Base-by-base conservation (phyloP, 2,888 invertebrate species). In the Macrosoma leucophasiata region DNA sequence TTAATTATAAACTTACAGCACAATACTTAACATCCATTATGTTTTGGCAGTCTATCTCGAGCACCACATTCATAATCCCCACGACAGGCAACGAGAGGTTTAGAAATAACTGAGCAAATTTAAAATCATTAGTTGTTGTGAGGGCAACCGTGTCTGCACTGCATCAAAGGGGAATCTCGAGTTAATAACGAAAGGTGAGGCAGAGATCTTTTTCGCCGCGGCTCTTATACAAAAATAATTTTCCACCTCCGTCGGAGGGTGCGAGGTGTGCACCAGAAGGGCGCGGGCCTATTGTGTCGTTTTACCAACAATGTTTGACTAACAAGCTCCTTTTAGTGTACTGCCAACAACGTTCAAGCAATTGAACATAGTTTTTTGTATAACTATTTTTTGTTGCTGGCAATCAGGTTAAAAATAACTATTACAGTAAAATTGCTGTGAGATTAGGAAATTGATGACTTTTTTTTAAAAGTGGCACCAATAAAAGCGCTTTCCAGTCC, bases 101-200 rank as follows among this genome's bases (percentile, higher is more conserved):
- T 53, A 46, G 49, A 61, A 65, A 64, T 69, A 71, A 67, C 61
- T 51, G 58, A 58, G 59, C 44, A 56, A 62, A 61, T 73, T 72
- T 72, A 66, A 74, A 79, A 72, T 70, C 76, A 77, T 79, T 76
- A 77, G 71, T 64, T 64, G 43, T 45, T 50, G 55, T 50, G 53
- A 67, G 62, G 68, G 67, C 52, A 47, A 46, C 52, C 53, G 50
- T 40, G n/a, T n/a, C n/a, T n/a, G 56, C 58, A 70, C 65, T 76
- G 70, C 67, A 74, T 77, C 73, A 79, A 78, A 77, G 65, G 70
- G 60, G 52, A 43, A 55, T 46, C 55, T 63, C 51, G 51, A 72
- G 76, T 81, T 78, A 77, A 82, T 79, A 79, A 76, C 52, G 71
- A 65, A 77, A 78, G 78, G 74, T 72, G 74, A 74, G 65, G 65